A percentile compares a stretch with the other conserved stretches of the same genome.
These are phyloP conservation scores for Artibeus jamaicensis DNA, from an alignment of 2,797 vertebrate genomes.

Conservation along the genomic window DNA sequence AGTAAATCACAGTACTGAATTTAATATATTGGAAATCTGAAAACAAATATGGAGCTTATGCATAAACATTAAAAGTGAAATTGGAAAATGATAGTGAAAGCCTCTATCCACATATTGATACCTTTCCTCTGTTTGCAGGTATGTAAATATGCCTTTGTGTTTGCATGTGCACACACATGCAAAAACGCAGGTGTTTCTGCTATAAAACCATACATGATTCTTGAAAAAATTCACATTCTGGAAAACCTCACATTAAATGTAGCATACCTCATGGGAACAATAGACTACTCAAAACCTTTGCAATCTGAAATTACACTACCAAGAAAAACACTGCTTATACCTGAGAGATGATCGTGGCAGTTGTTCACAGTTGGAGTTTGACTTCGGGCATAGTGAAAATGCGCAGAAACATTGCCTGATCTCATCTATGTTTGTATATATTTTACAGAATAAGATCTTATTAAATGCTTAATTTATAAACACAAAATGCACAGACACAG, in stretches of 20 bases:
- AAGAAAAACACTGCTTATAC: background rate
- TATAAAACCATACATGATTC: background rate
- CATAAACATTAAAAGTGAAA: background rate
- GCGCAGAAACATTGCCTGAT: background rate
- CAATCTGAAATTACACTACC: background rate
- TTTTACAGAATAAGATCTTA: background rate
- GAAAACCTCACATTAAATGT: background rate
- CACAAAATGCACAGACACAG: background rate
- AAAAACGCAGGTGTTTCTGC: background rate
- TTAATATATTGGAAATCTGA: background rate
- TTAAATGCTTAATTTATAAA: background rate
- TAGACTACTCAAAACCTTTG: background rate
- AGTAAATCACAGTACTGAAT: background rate
- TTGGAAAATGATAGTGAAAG: background rate
- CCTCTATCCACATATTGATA: background rate
- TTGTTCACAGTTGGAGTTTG: background rate
- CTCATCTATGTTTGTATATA: background rate
- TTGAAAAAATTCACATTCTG: background rate
- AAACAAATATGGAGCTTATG: background rate
- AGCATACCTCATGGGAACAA: background rate
- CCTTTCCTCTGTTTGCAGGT: background rate
- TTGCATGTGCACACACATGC: background rate
- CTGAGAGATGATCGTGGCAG: accelerated
- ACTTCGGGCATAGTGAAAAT: too few relatives aligned
- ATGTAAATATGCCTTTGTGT: background rate